These are phyloP conservation scores for Neoseiulus cucumeris DNA, from an alignment of 1,140 invertebrate species.

Conservation along the genomic window DNA sequence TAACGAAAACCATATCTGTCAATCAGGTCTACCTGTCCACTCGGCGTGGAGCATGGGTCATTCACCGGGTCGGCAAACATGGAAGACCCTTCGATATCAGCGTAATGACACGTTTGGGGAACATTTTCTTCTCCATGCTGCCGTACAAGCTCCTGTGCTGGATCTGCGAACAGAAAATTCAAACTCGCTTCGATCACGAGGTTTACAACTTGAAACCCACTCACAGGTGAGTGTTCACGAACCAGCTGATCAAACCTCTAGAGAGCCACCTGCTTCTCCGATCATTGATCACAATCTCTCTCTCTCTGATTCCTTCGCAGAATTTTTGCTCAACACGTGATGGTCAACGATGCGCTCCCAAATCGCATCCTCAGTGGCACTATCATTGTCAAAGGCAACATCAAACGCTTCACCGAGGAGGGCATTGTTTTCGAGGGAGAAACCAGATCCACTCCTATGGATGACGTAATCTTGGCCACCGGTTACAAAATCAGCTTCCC, in stretches of 20 bases:
- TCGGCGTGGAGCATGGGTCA: constrained; percentile 31
- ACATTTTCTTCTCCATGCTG: constrained; percentile 13
- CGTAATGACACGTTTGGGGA: constrained; percentile 14
- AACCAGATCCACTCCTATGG: constrained; percentile 19
- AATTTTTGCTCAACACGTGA: constrained; percentile 31
- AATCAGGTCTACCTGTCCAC: constrained; percentile 32
- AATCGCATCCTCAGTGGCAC: constrained; percentile 32
- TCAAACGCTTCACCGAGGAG: constrained; percentile 24
- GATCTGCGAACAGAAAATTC: constrained; percentile 17
- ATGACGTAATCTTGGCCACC: constrained; percentile 28
- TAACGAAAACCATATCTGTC: too few relatives aligned
- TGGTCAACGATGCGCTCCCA: constrained; percentile 36
- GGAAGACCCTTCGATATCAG: constrained; percentile 25
- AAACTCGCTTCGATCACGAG: constrained; percentile 30
- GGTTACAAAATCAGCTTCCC: constrained; percentile 30
- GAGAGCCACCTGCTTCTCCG: too few relatives aligned
- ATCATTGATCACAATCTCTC: background rate
- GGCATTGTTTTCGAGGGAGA: constrained; percentile 25
- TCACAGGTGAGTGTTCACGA: constrained; percentile 21
- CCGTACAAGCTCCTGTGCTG: constrained; percentile 16
- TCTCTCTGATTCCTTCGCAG: background rate
- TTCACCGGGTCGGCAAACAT: constrained; percentile 26
- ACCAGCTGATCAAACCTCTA: background rate
- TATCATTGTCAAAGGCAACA: constrained; percentile 28
- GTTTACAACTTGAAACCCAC: constrained; percentile 30